Evolutionary conservation across 92 coral and sea anemone species (phyloP).

Genomic region (Chrysogorgia sp.): DNA sequence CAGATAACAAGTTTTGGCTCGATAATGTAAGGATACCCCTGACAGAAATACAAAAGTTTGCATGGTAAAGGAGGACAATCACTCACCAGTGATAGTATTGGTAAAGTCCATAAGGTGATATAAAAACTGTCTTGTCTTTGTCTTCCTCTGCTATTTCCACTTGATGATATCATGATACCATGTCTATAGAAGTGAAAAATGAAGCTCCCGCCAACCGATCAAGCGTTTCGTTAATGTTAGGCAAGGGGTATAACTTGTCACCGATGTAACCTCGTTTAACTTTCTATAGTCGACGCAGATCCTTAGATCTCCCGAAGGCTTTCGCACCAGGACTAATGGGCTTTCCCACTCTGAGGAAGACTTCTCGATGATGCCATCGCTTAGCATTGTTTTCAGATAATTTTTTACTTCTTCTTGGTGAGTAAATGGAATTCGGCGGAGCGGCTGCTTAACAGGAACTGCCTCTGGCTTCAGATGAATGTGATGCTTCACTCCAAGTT

Average conservation of each 20-base stretch:
- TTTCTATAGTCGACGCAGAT: conserved; percentile 59
- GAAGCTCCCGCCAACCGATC: conserved; percentile 41
- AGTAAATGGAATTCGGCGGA: conserved; percentile 43
- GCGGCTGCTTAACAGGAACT: conserved; percentile 38
- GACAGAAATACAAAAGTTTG: conserved; percentile 11
- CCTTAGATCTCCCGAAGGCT: conserved; percentile 49
- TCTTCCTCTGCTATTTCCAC: too few relatives aligned
- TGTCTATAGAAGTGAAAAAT: conserved; percentile 50
- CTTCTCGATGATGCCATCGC: conserved; percentile 57
- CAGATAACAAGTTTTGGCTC: conserved; percentile 45
- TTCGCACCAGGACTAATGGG: conserved; percentile 51
- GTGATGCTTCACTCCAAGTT: conserved; percentile 48
- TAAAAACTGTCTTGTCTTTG: too few relatives aligned
- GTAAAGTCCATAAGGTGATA: too few relatives aligned
- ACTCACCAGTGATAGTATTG: too few relatives aligned
- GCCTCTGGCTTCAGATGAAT: conserved; percentile 53
- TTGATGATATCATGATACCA: conserved; percentile 51
- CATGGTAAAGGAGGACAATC: too few relatives aligned
- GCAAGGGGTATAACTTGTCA: conserved; percentile 48
- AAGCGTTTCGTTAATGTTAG: conserved; percentile 40
- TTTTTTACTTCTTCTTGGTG: conserved; percentile 53
- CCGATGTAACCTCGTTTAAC: conserved; percentile 57
- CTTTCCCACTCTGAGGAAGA: conserved; percentile 59
- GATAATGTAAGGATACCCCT: conserved; percentile 50
- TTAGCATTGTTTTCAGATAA: conserved; percentile 52